A percentile compares a stretch with the other conserved stretches of the same genome.
Conservation (phyloP, 2,113 vertebrate genomes). For the Guaruba guarouba region DNA sequence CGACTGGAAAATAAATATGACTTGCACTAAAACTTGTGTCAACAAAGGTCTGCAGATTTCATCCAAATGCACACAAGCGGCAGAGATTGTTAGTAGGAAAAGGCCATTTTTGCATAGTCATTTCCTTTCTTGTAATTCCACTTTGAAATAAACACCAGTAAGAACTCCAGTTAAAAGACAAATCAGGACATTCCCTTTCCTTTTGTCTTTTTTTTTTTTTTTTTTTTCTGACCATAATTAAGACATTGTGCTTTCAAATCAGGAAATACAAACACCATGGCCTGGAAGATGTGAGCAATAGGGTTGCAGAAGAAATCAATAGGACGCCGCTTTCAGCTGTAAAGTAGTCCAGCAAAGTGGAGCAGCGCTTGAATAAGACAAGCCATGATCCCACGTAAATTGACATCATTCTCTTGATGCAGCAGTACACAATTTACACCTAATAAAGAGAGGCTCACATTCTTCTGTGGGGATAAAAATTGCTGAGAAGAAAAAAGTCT, state of each 20-base stretch:
- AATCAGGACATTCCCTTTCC: neutral
- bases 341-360: constrained; percentile 1
- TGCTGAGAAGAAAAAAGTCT: constrained; percentile 43
- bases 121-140: constrained; percentile 35
- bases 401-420: constrained; percentile 5
- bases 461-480: constrained; percentile 29
- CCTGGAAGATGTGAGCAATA: neutral
- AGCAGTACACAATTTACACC: constrained; percentile 63
- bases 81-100: constrained; percentile 5
- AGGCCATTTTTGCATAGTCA: neutral
- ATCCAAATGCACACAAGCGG: neutral
- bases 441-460: constrained; percentile 46
- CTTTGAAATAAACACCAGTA: constrained; percentile 39
- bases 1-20: constrained; percentile 7
- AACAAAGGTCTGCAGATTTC: constrained; percentile 9
- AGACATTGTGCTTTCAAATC: constrained; percentile 11
- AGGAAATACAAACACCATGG: constrained; percentile 4
- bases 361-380: constrained; percentile 12
- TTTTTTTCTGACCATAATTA: constrained; percentile 18
- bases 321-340: neutral
- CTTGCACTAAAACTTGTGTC: neutral
- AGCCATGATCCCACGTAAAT: constrained; percentile 19
- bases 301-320: neutral
- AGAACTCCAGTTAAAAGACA: constrained; percentile 8
- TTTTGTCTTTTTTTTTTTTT: neutral